Percentiles rank a stretch among this genome's conserved stretches.
Evolutionary conservation across 2,888 invertebrate genomes (phyloP).

Genomic region (Apodemia mormo): DNA sequence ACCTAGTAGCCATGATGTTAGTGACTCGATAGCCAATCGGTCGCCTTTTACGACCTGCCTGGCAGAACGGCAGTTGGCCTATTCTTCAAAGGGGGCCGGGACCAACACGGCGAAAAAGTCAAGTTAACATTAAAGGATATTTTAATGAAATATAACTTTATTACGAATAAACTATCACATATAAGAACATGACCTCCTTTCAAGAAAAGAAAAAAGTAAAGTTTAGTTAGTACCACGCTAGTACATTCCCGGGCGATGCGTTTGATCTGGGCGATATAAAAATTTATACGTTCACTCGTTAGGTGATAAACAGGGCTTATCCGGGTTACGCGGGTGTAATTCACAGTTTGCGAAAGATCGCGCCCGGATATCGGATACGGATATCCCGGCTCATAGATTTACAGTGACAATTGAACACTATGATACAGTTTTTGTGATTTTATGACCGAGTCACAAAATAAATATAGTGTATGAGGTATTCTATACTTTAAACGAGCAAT

Average conservation of each 20-base stretch:
- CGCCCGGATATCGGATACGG: constrained; percentile 4
- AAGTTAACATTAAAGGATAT: too few relatives aligned
- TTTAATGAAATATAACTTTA: too few relatives aligned
- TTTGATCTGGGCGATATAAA: constrained; percentile 18
- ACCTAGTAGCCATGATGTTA: too few relatives aligned
- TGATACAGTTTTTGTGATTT: constrained; percentile 1
- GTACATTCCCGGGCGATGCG: neutral
- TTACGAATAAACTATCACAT: too few relatives aligned
- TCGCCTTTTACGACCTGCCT: too few relatives aligned
- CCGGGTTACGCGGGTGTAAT: constrained; percentile 22
- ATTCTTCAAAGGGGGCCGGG: too few relatives aligned
- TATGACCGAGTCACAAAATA: neutral
- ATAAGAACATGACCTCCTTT: neutral
- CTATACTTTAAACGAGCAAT: too few relatives aligned
- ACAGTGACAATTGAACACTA: constrained; percentile 1
- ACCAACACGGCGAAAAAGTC: too few relatives aligned
- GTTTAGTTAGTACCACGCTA: neutral
- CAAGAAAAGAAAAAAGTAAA: neutral
- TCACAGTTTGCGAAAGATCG: constrained; percentile 7
- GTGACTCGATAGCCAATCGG: too few relatives aligned
- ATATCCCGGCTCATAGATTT: constrained; percentile 15
- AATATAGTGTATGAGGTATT: too few relatives aligned
- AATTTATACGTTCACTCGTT: constrained; percentile 15
- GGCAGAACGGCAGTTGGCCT: too few relatives aligned
- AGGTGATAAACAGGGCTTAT: constrained; percentile 27